phyloP scores from a whole-genome alignment of 35 echinoderm and acorn worm species.

The Lytechinus pictus region DNA sequence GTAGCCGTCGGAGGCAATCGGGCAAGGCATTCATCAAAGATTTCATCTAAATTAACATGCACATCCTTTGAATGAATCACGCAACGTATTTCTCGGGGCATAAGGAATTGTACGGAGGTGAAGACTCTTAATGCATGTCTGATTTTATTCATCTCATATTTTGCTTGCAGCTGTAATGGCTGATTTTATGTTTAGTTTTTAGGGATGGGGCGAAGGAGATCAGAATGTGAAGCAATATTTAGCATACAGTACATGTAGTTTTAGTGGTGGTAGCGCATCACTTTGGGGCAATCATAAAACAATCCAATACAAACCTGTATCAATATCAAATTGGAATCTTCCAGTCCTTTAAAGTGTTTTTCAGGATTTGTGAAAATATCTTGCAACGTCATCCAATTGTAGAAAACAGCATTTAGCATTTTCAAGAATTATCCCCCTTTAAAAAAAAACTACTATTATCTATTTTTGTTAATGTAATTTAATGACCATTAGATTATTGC shows the following conservation, averaged over 20 bases:
- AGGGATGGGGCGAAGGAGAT: not conserved
- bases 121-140: not conserved
- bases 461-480: too few species aligned
- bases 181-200: not conserved
- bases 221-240: not conserved
- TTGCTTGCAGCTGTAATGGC: not conserved
- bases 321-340: not conserved
- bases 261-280: not conserved
- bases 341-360: too few species aligned
- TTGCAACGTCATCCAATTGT: too few species aligned
- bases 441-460: too few species aligned
- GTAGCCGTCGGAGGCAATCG: not conserved
- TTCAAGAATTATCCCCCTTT: too few species aligned
- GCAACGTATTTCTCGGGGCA: not conserved
- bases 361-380: too few species aligned
- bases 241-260: not conserved
- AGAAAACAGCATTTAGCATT: too few species aligned
- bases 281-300: not conserved
- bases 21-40: not conserved
- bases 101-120: not conserved
- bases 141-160: slow-evolving; percentile 6
- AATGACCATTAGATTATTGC: too few species aligned
- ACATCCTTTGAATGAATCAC: slow-evolving; percentile 18
- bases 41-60: not conserved
- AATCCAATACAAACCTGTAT: not conserved